Evolutionary conservation across 2,113 vertebrate genomes (phyloP).

Genomic region (Ursus arctos): DNA sequence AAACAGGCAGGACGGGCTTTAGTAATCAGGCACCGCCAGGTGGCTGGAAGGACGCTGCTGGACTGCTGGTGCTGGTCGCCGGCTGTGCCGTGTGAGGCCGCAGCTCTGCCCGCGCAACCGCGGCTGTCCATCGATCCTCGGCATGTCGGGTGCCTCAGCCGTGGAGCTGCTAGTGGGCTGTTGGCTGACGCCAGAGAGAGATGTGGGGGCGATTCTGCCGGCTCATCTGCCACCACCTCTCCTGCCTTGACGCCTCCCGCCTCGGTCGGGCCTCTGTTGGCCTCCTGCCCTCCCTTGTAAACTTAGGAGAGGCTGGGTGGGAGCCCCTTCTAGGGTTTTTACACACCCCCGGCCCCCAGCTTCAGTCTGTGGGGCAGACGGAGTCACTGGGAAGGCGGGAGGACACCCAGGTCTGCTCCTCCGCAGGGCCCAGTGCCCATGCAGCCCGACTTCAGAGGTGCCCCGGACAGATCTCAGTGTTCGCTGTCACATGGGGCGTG

Average conservation of each 20-base stretch:
- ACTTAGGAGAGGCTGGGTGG: background rate
- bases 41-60: slow-evolving; percentile 55
- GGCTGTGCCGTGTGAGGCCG: background rate
- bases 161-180: background rate
- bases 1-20: slow-evolving; percentile 77
- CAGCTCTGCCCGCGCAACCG: rapidly evolving
- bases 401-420: background rate
- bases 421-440: background rate
- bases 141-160: background rate
- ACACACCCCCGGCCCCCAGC: background rate
- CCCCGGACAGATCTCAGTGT: background rate
- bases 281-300: background rate
- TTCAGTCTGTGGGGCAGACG: too few relatives aligned
- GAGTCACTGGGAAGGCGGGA: background rate
- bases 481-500: rapidly evolving
- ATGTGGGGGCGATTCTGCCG: background rate
- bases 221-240: background rate
- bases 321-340: background rate
- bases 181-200: background rate
- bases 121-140: background rate
- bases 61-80: background rate
- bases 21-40: slow-evolving; percentile 73
- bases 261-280: background rate
- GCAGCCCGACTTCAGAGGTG: background rate
- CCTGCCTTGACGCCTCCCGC: background rate